phyloP scores from a whole-genome alignment of 2,888 invertebrate species.

The Netelia melanura region DNA sequence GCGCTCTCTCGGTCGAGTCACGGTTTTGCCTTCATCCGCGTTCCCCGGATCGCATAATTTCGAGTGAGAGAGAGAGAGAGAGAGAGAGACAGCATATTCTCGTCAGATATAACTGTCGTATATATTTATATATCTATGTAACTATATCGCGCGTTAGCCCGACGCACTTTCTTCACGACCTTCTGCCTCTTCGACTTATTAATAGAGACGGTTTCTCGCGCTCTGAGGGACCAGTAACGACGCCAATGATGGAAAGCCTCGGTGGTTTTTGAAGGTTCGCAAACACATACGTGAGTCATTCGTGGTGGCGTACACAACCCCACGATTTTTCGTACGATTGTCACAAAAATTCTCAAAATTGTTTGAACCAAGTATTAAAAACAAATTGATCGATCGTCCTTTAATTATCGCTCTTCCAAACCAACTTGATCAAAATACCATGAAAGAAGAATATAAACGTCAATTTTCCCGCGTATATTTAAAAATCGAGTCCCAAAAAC shows the following conservation, averaged over 20 bases:
- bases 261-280: background rate
- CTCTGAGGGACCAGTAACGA: background rate
- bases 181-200: slow-evolving; percentile 71
- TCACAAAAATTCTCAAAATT: background rate
- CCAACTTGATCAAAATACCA: too few species aligned
- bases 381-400: too few species aligned
- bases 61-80: slow-evolving; percentile 35
- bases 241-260: background rate
- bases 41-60: slow-evolving; percentile 30
- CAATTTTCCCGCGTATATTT: too few species aligned
- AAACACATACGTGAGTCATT: background rate
- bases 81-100: slow-evolving; percentile 8
- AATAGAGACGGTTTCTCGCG: slow-evolving; percentile 30
- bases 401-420: too few species aligned
- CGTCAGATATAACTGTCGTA: background rate
- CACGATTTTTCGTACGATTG: background rate
- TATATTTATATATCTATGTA: background rate
- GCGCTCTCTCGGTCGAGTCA: background rate
- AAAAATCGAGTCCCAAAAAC: too few species aligned
- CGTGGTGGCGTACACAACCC: background rate
- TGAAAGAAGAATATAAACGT: too few species aligned
- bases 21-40: slow-evolving; percentile 3
- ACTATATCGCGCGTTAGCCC: slow-evolving; percentile 71
- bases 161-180: slow-evolving; percentile 80
- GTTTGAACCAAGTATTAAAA: background rate